Conservation (phyloP, 2,113 vertebrate genomes). For the Myrmecobius fasciatus region DNA sequence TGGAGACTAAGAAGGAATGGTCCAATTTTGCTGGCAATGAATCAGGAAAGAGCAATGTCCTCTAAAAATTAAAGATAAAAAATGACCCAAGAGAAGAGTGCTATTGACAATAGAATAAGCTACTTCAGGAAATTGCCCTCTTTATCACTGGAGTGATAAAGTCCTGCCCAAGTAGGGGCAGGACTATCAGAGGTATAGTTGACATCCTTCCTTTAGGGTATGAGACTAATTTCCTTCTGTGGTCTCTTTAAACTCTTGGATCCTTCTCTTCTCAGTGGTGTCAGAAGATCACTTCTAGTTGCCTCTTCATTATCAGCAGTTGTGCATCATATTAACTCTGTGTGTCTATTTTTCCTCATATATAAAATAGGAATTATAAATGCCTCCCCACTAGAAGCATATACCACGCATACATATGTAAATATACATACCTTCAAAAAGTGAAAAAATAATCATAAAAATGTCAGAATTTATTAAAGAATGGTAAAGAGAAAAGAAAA, state of each 20-base stretch:
- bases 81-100: background rate
- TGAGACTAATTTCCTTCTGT: background rate
- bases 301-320: background rate
- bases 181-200: background rate
- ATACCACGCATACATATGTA: background rate
- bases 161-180: background rate
- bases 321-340: background rate
- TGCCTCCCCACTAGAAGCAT: background rate
- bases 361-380: background rate
- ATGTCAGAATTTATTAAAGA: background rate
- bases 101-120: background rate
- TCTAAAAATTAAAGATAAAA: background rate
- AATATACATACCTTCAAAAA: background rate
- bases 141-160: too few species aligned
- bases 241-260: too few species aligned
- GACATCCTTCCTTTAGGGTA: background rate
- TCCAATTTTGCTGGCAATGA: background rate
- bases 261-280: background rate
- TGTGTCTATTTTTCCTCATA: background rate
- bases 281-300: background rate
- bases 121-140: background rate
- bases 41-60: background rate
- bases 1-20: background rate
- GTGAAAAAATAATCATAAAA: background rate
- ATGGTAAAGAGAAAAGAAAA: background rate